Evolutionary conservation across 2,113 vertebrate species (phyloP).

Genomic region (Chionodraco myersi): DNA sequence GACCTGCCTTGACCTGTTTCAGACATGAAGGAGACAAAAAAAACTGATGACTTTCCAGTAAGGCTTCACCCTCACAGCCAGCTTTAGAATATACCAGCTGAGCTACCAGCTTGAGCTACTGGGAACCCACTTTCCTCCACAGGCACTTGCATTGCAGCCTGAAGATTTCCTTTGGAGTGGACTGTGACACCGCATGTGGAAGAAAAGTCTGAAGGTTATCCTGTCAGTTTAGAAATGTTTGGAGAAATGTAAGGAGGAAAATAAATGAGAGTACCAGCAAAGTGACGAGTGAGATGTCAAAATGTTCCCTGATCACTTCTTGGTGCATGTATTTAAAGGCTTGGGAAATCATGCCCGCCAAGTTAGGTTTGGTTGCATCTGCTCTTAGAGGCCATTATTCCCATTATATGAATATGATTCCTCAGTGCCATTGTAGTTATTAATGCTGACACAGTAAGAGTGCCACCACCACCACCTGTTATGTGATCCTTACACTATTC

Average conservation of each 20-base stretch:
- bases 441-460: conserved; percentile 50
- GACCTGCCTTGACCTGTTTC: conserved; percentile 84
- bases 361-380: conserved; percentile 36
- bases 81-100: conserved; percentile 65
- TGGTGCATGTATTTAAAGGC: conserved; percentile 31
- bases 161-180: conserved; percentile 43
- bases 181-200: conserved; percentile 55
- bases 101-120: conserved; percentile 9
- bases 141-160: conserved; percentile 48
- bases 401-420: background rate
- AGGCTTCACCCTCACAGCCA: conserved; percentile 66
- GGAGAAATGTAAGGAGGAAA: conserved; percentile 60
- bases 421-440: conserved; percentile 10
- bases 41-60: conserved; percentile 78
- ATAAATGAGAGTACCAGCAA: conserved; percentile 56
- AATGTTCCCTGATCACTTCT: conserved; percentile 46
- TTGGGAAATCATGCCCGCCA: conserved; percentile 27
- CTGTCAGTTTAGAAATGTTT: conserved; percentile 60
- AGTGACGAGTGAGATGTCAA: conserved; percentile 48
- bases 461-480: conserved; percentile 47
- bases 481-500: background rate
- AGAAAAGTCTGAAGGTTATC: conserved; percentile 59
- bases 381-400: background rate
- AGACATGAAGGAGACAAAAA: conserved; percentile 74
- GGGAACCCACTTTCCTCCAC: conserved; percentile 24